These are phyloP conservation scores for Vanessa cardui DNA, from an alignment of 2,888 invertebrate genomes.

Conservation along the genomic window DNA sequence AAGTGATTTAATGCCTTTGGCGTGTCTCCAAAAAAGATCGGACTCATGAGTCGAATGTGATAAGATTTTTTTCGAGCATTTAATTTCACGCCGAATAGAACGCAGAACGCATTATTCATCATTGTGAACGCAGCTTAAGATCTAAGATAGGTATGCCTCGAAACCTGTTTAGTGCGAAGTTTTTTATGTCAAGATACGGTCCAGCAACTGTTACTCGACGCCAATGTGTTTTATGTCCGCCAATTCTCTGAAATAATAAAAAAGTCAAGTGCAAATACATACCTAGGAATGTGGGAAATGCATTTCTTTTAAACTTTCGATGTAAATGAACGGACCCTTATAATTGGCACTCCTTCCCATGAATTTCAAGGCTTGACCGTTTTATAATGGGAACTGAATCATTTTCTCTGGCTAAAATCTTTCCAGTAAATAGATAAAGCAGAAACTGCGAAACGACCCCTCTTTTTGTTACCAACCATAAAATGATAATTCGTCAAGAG, in stretches of 20 bases:
- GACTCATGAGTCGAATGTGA: no score
- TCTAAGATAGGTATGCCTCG: constrained; percentile 6
- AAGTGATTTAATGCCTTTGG: no score
- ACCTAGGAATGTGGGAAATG: background rate
- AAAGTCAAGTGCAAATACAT: background rate
- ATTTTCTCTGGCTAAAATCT: no score
- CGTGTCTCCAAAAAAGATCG: no score
- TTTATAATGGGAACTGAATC: no score
- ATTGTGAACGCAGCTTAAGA: constrained; percentile 1
- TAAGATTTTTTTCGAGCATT: background rate
- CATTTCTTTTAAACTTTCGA: background rate
- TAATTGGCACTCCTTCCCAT: no score
- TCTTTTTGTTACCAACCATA: no score
- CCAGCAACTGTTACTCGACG: constrained; percentile 5
- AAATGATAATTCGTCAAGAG: no score
- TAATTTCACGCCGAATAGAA: background rate
- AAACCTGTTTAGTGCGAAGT: constrained; percentile 13
- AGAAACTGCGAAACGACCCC: no score
- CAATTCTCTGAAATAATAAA: background rate
- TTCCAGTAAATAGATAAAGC: no score
- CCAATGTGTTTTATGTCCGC: background rate
- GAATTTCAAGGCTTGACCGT: no score
- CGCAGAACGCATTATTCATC: background rate
- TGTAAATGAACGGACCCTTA: no score
- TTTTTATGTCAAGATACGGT: constrained; percentile 20